Conservation (phyloP, 2,888 invertebrate species). For the Zhuqinia jingwanae region DNA sequence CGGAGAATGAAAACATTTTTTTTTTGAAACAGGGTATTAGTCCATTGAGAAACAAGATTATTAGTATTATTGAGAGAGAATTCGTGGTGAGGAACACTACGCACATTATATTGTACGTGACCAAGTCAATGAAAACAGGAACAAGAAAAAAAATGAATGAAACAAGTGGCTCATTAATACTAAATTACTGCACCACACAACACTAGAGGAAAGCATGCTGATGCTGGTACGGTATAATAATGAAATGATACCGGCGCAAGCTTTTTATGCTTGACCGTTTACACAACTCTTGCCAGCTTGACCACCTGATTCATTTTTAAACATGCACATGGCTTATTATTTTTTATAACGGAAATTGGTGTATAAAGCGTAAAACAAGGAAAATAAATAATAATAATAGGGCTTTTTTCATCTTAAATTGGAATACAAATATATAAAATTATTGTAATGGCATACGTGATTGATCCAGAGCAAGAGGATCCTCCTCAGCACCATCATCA, state of each 20-base stretch:
- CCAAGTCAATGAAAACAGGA: conserved; percentile 24
- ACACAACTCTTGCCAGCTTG: no score
- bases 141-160: conserved; percentile 32
- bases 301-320: conserved; percentile 41
- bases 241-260: conserved; percentile 19
- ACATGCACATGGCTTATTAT: neutral
- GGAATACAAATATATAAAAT: conserved; percentile 20
- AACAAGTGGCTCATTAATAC: conserved; percentile 37
- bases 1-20: no score
- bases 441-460: conserved; percentile 53
- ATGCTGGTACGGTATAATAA: neutral
- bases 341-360: conserved; percentile 31
- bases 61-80: neutral
- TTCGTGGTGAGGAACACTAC: neutral
- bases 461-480: conserved; percentile 30
- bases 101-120: conserved; percentile 29
- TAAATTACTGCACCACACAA: neutral
- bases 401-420: no score
- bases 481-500: conserved; percentile 32
- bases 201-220: conserved; percentile 9
- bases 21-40: no score
- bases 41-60: neutral
- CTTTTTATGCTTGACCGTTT: conserved; percentile 48
- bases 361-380: no score
- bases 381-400: no score